Base-by-base conservation (phyloP, 2,888 invertebrate genomes). In the Cataglyphis altisquamis region DNA sequence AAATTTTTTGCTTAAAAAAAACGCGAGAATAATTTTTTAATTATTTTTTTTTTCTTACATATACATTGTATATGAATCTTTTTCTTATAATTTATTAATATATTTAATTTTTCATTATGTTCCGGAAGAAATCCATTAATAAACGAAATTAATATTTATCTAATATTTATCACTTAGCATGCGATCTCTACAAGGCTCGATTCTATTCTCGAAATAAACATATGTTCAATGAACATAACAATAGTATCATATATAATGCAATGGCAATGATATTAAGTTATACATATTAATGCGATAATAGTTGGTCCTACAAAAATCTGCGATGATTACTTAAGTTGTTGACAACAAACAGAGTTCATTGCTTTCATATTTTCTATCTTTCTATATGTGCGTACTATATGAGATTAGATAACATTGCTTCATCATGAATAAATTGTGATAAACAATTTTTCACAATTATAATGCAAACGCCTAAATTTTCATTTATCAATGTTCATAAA, bases 351-450 rank as follows among this genome's bases (percentile, higher is more conserved):
- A 12, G 32, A 29, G 41, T 77, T 75, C 32, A 72, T 21, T 45
- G 48, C 41, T 66, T 8, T 10, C 10, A 9, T 15, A 55, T 15
- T 18, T 18, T 68, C 10, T 29, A 10, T 48, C 55, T 55, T 73
- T 63, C 32, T 62, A 15, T 63, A 67, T 52, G 8, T 52, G 52
- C n/a, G 52, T n/a, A 52, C 8, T n/a, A 52, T 52, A 8, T 3
- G 2, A 12, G 72, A 64, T 80, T 81, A 84, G 36, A 81, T 84
- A 86, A 57, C 25, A 25, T 39, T 70, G 36, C 4, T 15, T 45
- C 29, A 18, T 10, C 3, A 15, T 67, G 52, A 60, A 21, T 39
- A 52, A 67, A n/a, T 18, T 29, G 41, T 52, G 60, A 57, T 74
- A 64, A 63, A 21, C 18, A 18, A 68, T 12, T 48, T 84, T 80